A percentile compares a stretch with the other conserved stretches of the same genome.
Evolutionary conservation across 2,797 vertebrate genomes (phyloP).

Genomic region (Allobates femoralis): DNA sequence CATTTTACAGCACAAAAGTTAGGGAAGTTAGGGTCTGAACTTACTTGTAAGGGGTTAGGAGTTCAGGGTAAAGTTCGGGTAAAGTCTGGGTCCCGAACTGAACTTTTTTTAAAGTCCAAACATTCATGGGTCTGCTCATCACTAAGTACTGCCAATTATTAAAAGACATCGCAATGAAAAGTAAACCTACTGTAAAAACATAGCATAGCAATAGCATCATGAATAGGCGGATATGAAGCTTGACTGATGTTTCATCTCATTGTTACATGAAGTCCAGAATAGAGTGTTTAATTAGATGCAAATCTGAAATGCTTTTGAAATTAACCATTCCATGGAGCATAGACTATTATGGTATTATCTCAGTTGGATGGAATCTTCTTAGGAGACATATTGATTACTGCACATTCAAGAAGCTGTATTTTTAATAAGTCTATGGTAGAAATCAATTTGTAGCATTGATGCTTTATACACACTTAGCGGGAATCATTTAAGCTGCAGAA

Average conservation of each 20-base stretch:
- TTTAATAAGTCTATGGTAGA: slow-evolving; percentile 61
- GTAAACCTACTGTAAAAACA: neutral
- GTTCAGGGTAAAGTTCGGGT: too few species aligned
- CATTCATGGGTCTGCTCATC: too few species aligned
- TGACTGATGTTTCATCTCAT: neutral
- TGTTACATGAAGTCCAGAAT: slow-evolving; percentile 7
- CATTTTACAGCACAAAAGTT: too few species aligned
- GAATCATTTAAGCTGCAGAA: slow-evolving; percentile 53
- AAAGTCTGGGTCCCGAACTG: too few species aligned
- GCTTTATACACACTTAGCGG: slow-evolving; percentile 56
- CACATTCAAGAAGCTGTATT: slow-evolving; percentile 57
- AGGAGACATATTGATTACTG: slow-evolving; percentile 59
- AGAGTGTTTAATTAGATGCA: slow-evolving; percentile 32
- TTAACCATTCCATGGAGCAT: slow-evolving; percentile 56
- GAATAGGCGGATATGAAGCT: neutral
- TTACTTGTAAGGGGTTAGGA: too few species aligned
- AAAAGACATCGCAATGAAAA: neutral
- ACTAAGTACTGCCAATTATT: neutral
- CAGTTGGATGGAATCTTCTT: slow-evolving; percentile 52
- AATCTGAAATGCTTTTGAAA: slow-evolving; percentile 51
- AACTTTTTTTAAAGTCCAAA: too few species aligned
- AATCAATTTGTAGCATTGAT: slow-evolving; percentile 61
- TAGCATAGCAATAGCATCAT: neutral
- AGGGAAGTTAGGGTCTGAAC: too few species aligned
- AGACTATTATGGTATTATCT: slow-evolving; percentile 61